phyloP scores from a whole-genome alignment of 2,888 invertebrate species.

The Pyrgus malvae region DNA sequence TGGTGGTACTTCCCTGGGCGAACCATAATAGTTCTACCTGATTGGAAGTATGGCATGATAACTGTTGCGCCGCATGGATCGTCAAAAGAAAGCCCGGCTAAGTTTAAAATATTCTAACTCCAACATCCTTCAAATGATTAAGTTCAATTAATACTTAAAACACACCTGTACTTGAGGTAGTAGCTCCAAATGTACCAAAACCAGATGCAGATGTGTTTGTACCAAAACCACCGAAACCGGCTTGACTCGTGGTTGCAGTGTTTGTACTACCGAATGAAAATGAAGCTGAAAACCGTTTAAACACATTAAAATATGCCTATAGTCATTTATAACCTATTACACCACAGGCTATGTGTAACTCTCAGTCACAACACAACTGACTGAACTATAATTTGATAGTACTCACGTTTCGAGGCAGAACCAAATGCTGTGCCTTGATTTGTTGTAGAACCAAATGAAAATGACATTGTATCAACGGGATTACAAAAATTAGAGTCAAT shows the following conservation, averaged over 20 bases:
- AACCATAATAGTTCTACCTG: no score
- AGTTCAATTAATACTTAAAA: background rate
- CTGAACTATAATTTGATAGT: background rate
- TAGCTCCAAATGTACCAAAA: constrained; percentile 70
- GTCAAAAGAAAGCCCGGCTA: no score
- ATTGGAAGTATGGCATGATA: no score
- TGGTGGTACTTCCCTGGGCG: no score
- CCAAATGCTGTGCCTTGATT: constrained; percentile 68
- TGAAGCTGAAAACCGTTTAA: constrained; percentile 66
- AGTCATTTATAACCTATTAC: no score
- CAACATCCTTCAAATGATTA: background rate
- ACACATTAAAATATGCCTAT: no score
- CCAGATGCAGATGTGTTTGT: constrained; percentile 70
- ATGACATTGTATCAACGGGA: constrained; percentile 50
- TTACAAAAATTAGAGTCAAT: no score
- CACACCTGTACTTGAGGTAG: constrained; percentile 60
- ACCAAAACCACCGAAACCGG: constrained; percentile 68
- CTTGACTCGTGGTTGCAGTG: constrained; percentile 74
- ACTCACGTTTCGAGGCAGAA: constrained; percentile 82
- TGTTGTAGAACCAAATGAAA: constrained; percentile 64
- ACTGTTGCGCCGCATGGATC: no score
- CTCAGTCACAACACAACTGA: no score
- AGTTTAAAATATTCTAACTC: no score
- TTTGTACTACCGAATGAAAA: constrained; percentile 78
- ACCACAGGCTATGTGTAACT: no score